Conservation (phyloP, 2,797 vertebrate species). For the Chloroceryle amazona region DNA sequence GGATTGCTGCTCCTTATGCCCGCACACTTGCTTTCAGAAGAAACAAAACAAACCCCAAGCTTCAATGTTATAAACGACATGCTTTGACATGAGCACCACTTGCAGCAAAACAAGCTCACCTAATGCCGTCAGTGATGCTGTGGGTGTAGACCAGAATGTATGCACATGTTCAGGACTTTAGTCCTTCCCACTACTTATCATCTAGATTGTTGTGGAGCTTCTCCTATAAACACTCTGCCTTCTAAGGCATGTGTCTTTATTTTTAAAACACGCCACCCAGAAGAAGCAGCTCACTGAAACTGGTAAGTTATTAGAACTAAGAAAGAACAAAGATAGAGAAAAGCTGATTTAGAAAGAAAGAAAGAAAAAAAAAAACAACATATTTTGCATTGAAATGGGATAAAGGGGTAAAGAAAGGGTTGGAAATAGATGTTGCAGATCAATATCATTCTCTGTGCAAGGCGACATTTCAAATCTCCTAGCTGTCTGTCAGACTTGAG, state of each 20-base stretch:
- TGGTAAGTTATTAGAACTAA: slow-evolving; percentile 44
- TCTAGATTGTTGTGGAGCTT: slow-evolving; percentile 23
- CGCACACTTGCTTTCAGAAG: neutral
- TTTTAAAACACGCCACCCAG: neutral
- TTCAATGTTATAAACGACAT: neutral
- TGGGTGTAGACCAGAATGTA: slow-evolving; percentile 49
- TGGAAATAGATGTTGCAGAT: slow-evolving; percentile 23
- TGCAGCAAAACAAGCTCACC: slow-evolving; percentile 10
- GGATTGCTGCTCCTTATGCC: neutral
- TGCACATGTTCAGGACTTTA: slow-evolving; percentile 25
- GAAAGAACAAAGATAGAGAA: neutral
- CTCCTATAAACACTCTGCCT: slow-evolving; percentile 42
- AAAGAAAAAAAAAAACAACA: neutral
- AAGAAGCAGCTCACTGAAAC: neutral
- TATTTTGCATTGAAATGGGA: neutral
- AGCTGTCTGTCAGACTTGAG: neutral
- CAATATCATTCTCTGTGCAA: neutral
- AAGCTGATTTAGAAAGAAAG: neutral
- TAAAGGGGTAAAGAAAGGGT: neutral
- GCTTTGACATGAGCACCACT: neutral
- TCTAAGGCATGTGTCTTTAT: neutral
- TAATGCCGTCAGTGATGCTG: neutral
- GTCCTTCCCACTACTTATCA: slow-evolving; percentile 65
- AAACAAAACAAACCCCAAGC: neutral
- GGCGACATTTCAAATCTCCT: neutral